These are phyloP conservation scores for Poecile montanus DNA, from an alignment of 2,797 vertebrate species.

Conservation along the genomic window DNA sequence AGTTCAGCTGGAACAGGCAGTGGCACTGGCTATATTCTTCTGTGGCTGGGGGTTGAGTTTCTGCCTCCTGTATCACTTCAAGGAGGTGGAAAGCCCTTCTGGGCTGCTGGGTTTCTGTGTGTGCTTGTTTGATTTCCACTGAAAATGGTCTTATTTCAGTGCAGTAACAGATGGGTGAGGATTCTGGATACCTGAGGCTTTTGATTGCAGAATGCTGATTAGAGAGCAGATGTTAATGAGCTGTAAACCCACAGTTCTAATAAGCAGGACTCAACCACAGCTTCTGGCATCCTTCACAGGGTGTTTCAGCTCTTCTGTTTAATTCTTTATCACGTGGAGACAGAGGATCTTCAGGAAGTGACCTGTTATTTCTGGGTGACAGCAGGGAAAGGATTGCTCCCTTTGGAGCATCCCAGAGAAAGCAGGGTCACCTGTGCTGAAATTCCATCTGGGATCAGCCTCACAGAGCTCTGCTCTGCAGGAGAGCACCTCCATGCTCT, in stretches of 20 bases:
- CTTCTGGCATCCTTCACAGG: not conserved
- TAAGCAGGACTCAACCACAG: not conserved
- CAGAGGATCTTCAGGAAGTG: not conserved
- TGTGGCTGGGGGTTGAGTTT: not conserved
- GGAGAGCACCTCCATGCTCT: not conserved
- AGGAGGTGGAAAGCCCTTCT: not conserved
- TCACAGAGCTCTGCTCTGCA: not conserved
- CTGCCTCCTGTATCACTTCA: not conserved
- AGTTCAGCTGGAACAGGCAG: not conserved
- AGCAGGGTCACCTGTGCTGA: not conserved
- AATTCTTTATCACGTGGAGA: not conserved
- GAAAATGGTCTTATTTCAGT: not conserved
- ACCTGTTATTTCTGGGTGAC: not conserved
- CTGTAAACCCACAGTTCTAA: not conserved
- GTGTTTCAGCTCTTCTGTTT: not conserved
- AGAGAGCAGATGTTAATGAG: not conserved
- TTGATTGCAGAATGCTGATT: not conserved
- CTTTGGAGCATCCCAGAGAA: not conserved
- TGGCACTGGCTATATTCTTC: not conserved
- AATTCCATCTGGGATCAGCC: not conserved
- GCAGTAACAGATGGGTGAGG: slow-evolving; percentile 8
- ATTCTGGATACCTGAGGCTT: slow-evolving; percentile 15
- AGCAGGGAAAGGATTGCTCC: not conserved
- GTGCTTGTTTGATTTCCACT: not conserved
- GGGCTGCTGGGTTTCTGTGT: not conserved